phyloP scores from a whole-genome alignment of 2,888 invertebrate genomes.

The Altica lythri region DNA sequence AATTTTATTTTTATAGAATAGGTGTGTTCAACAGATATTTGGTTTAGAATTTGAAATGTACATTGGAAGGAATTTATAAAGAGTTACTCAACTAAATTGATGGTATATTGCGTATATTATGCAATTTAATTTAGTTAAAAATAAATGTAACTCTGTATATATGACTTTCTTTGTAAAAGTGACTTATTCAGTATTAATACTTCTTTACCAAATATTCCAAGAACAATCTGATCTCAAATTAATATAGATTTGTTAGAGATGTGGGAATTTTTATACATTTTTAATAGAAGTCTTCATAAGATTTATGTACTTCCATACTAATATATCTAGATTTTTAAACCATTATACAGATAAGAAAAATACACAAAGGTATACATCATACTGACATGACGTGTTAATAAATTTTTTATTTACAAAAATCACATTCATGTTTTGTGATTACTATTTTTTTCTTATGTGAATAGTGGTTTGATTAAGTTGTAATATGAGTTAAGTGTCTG shows the following conservation, averaged over 20 bases:
- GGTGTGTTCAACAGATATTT: conserved; percentile 24
- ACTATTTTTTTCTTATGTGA: conserved; percentile 8
- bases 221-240: conserved; percentile 32
- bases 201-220: conserved; percentile 28
- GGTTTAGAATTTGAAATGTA: conserved; percentile 27
- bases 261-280: conserved; percentile 33
- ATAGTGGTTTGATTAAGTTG: conserved; percentile 17
- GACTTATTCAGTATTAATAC: conserved; percentile 30
- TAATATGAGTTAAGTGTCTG: conserved; percentile 21
- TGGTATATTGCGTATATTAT: conserved; percentile 14
- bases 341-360: conserved; percentile 2
- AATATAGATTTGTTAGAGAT: conserved; percentile 26
- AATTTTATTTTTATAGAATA: conserved; percentile 33
- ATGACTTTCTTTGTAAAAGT: conserved; percentile 15
- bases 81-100: neutral
- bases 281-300: conserved; percentile 26
- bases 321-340: conserved; percentile 22
- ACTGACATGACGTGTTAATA: conserved; percentile 2
- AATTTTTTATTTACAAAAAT: conserved; percentile 1
- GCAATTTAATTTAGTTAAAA: neutral
- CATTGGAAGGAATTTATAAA: conserved; percentile 6
- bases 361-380: neutral
- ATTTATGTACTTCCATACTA: conserved; percentile 26
- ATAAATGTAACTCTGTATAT: neutral
- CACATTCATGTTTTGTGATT: conserved; percentile 5